Evolutionary conservation across 2,888 invertebrate species (phyloP).

Genomic region (Lasius fuliginosus): DNA sequence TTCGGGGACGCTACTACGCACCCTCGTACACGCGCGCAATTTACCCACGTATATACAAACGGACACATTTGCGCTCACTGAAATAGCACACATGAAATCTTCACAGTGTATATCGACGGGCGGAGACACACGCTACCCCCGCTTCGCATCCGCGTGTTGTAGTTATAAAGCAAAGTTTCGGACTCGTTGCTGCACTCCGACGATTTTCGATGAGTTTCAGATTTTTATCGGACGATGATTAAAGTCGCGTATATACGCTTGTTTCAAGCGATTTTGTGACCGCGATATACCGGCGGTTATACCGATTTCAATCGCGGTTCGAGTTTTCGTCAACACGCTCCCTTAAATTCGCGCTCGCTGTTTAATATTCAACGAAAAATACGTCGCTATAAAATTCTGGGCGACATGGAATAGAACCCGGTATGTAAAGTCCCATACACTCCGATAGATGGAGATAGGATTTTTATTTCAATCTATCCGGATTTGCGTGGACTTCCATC

Average conservation of each 20-base stretch:
- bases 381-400: conserved; percentile 40
- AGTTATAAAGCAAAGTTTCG: conserved; percentile 39
- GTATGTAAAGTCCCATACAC: conserved; percentile 51
- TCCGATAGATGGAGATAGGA: conserved; percentile 53
- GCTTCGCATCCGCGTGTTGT: conserved; percentile 43
- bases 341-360: conserved; percentile 24
- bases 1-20: conserved; percentile 76
- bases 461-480: conserved; percentile 52
- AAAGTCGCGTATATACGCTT: background rate
- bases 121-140: background rate
- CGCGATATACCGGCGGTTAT: background rate
- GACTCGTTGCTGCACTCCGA: background rate
- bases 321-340: background rate
- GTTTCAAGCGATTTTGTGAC: background rate
- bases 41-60: conserved; percentile 12
- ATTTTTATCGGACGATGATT: background rate
- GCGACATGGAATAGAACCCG: conserved; percentile 45
- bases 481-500: conserved; percentile 55
- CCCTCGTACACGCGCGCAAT: conserved; percentile 17
- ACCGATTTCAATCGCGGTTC: background rate
- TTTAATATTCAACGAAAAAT: conserved; percentile 51
- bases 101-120: background rate
- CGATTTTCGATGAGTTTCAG: background rate
- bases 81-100: conserved; percentile 7
- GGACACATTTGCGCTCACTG: conserved; percentile 10